Percentiles rank a stretch among this genome's conserved stretches.
These are phyloP conservation scores for Synanceia verrucosa DNA, from an alignment of 2,797 vertebrate genomes.

Conservation along the genomic window DNA sequence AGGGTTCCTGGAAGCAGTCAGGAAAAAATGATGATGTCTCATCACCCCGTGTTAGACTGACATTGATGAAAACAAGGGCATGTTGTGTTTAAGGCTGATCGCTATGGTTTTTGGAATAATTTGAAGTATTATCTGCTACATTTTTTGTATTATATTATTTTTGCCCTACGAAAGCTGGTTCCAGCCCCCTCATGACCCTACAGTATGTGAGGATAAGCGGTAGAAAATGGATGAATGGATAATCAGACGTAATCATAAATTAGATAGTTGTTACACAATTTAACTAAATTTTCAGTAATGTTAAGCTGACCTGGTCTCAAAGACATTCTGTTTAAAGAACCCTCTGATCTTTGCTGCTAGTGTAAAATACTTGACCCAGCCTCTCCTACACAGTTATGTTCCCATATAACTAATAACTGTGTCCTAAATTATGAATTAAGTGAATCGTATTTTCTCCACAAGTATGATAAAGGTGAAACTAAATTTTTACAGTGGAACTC, in stretches of 20 bases:
- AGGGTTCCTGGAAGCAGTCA: constrained; percentile 13
- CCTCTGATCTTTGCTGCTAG: no score
- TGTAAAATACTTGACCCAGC: no score
- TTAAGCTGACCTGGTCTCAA: not conserved
- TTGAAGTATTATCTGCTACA: not conserved
- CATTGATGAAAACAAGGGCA: not conserved
- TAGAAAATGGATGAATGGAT: no score
- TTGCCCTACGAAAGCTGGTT: no score
- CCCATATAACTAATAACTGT: no score
- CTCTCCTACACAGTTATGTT: no score
- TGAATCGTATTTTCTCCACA: no score
- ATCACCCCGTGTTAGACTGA: not conserved
- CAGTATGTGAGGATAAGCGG: no score
- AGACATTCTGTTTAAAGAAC: fast-evolving
- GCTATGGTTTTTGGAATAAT: not conserved
- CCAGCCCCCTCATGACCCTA: no score
- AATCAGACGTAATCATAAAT: not conserved
- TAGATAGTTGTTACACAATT: not conserved
- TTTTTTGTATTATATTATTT: not conserved
- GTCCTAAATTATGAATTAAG: no score
- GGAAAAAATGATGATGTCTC: not conserved
- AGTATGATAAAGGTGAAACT: no score
- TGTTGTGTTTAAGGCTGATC: not conserved
- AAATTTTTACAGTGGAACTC: no score
- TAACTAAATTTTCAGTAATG: not conserved